These are phyloP conservation scores for Pygathrix nemaeus DNA, from an alignment of 2,113 vertebrate genomes.

Conservation along the genomic window DNA sequence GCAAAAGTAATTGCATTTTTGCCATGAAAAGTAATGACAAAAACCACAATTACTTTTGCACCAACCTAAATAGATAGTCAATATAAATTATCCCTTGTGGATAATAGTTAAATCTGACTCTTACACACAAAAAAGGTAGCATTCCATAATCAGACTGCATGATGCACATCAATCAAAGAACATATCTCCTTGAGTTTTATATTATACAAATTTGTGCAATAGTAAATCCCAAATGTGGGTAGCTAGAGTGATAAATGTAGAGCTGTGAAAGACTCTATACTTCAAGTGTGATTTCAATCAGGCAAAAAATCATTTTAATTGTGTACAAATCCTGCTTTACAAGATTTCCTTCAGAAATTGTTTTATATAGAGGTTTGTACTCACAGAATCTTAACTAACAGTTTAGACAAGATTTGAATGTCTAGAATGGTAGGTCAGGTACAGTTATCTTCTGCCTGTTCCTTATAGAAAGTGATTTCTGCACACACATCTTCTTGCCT, in stretches of 20 bases:
- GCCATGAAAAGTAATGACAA: too few species aligned
- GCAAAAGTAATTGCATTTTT: too few species aligned
- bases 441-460: neutral
- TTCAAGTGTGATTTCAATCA: neutral
- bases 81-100: neutral
- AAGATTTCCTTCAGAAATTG: neutral
- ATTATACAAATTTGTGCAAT: neutral
- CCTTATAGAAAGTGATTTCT: neutral
- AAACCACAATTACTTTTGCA: neutral
- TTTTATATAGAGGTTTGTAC: neutral
- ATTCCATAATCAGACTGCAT: neutral
- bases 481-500: neutral
- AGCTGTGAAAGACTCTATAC: neutral
- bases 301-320: neutral
- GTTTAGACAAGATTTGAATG: neutral
- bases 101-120: neutral
- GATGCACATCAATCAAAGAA: neutral
- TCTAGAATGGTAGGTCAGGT: neutral
- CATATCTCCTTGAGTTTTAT: neutral
- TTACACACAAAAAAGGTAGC: neutral
- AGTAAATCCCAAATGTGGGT: neutral
- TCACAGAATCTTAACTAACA: neutral
- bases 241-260: neutral
- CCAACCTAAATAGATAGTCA: neutral
- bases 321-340: neutral